A percentile compares a stretch with the other conserved stretches of the same genome.
Conservation (phyloP, 2,888 invertebrate species). For the Trichopoda pennipes region DNA sequence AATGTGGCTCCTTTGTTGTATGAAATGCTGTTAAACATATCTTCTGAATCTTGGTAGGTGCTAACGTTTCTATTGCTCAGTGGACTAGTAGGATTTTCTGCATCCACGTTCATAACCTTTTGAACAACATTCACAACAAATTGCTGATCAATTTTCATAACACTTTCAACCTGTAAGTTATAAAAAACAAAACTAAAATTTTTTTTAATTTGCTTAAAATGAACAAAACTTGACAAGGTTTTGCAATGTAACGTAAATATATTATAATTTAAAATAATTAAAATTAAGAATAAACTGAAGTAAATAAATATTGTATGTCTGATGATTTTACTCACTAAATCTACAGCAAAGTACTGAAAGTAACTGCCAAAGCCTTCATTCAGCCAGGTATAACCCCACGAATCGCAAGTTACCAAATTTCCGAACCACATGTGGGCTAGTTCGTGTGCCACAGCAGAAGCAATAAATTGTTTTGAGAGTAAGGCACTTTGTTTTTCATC, state of each 20-base stretch:
- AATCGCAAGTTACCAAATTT: conserved; percentile 82
- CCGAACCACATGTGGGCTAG: conserved; percentile 87
- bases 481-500: conserved; percentile 55
- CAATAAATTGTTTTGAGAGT: conserved; percentile 85
- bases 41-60: conserved; percentile 83
- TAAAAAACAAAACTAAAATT: not conserved
- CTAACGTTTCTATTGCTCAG: conserved; percentile 83
- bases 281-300: not conserved
- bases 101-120: conserved; percentile 83
- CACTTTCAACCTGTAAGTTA: conserved; percentile 82
- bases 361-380: conserved; percentile 87
- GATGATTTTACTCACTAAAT: conserved; percentile 17
- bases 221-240: no score
- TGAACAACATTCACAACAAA: conserved; percentile 88
- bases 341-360: conserved; percentile 86
- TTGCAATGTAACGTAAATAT: no score
- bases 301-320: not conserved
- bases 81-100: conserved; percentile 83
- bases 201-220: not conserved
- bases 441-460: conserved; percentile 82
- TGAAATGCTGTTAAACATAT: conserved; percentile 85
- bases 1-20: conserved; percentile 86
- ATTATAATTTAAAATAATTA: no score
- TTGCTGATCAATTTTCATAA: conserved; percentile 86
- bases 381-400: conserved; percentile 84